Conservation (phyloP, 2,113 vertebrate species). For the Silurus asotus region DNA sequence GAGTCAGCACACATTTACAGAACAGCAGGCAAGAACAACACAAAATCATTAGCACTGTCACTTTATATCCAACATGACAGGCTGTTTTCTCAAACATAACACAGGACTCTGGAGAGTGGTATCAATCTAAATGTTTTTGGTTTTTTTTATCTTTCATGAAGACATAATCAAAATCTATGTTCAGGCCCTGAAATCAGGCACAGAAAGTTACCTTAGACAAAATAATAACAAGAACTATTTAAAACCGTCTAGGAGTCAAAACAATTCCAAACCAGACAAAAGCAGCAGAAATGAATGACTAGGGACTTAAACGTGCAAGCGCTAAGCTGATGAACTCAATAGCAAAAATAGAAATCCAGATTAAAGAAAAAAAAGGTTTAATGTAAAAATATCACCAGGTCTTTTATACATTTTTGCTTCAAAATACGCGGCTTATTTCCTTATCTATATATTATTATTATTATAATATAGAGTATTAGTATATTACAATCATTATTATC, state of each 20-base stretch:
- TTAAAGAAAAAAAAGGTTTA: not conserved
- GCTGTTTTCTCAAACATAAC: constrained; percentile 21
- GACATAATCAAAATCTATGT: not conserved
- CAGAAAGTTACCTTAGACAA: not conserved
- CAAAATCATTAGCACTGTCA: constrained; percentile 31
- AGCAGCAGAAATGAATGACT: not conserved
- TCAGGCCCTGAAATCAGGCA: too few relatives aligned
- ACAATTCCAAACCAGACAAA: not conserved
- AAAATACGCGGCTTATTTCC: too few relatives aligned
- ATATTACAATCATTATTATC: too few relatives aligned
- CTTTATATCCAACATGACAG: constrained; percentile 29
- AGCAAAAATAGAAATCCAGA: not conserved
- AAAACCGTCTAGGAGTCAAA: not conserved
- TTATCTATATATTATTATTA: too few relatives aligned
- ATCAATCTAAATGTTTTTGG: not conserved
- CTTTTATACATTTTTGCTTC: too few relatives aligned
- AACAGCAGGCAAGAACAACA: constrained; percentile 35
- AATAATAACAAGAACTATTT: not conserved
- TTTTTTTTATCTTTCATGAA: not conserved
- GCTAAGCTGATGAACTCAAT: not conserved
- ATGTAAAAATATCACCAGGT: too few relatives aligned
- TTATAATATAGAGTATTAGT: too few relatives aligned
- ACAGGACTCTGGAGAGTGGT: not conserved
- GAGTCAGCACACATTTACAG: constrained; percentile 14
- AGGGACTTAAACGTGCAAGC: not conserved